Percentiles rank a stretch among this genome's conserved stretches.
Conservation (phyloP, 2,888 invertebrate genomes). For the Gibbula magus region DNA sequence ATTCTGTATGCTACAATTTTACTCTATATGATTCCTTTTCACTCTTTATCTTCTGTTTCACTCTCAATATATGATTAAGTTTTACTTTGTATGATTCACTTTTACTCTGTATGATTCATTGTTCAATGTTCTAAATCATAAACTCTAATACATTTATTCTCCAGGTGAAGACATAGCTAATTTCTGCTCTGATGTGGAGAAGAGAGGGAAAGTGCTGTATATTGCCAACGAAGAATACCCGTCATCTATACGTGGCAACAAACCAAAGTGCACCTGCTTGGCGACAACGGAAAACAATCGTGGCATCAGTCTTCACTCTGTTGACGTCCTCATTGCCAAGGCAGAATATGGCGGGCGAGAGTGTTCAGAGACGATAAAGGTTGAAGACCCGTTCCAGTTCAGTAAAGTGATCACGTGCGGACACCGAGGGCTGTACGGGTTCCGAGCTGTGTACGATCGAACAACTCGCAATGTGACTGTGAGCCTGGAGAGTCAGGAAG, state of each 20-base stretch:
- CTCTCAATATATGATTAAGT: too few species aligned
- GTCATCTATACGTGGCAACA: slow-evolving; percentile 45
- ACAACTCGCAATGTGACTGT: slow-evolving; percentile 60
- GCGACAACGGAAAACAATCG: slow-evolving; percentile 52
- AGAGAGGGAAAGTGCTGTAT: slow-evolving; percentile 58
- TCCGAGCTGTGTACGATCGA: slow-evolving; percentile 58
- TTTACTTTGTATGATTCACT: too few species aligned
- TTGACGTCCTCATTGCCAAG: slow-evolving; percentile 42
- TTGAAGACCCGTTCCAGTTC: slow-evolving; percentile 55
- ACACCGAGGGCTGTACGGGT: slow-evolving; percentile 61
- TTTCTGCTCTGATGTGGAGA: slow-evolving; percentile 58
- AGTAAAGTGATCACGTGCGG: slow-evolving; percentile 58
- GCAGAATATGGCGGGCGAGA: slow-evolving; percentile 41
- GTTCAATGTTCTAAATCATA: too few species aligned
- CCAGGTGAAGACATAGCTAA: slow-evolving; percentile 58
- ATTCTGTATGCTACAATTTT: too few species aligned
- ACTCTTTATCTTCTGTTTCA: too few species aligned
- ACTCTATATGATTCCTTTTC: too few species aligned
- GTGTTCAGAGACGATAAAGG: slow-evolving; percentile 53
- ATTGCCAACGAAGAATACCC: slow-evolving; percentile 64
- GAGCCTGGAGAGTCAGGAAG: slow-evolving; percentile 51
- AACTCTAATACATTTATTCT: slow-evolving; percentile 35
- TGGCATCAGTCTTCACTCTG: slow-evolving; percentile 58
- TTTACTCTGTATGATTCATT: too few species aligned
- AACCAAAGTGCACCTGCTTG: slow-evolving; percentile 56